Conservation (phyloP, 2,797 vertebrate species). For the Coranthus polyacanthus region DNA sequence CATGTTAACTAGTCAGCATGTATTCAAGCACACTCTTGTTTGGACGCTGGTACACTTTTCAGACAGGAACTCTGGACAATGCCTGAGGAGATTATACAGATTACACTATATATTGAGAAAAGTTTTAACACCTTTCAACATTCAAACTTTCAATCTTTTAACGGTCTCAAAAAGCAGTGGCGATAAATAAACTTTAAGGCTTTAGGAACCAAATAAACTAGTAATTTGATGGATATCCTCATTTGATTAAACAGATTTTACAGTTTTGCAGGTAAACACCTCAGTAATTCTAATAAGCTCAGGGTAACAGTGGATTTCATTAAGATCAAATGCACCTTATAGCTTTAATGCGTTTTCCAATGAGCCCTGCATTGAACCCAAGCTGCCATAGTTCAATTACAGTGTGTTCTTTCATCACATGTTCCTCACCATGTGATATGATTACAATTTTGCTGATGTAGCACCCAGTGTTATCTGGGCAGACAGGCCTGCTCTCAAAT, state of each 20-base stretch:
- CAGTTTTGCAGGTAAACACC: not conserved
- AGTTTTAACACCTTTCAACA: no score
- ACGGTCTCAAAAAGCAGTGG: no score
- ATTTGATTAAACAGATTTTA: no score
- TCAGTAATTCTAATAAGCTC: slow-evolving; percentile 1
- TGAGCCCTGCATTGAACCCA: not conserved
- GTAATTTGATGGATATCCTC: not conserved
- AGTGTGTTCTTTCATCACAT: not conserved
- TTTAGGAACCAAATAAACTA: not conserved
- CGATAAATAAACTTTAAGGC: not conserved
- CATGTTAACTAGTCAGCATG: no score
- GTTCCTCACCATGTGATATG: not conserved
- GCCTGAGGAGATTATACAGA: no score
- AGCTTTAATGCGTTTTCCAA: slow-evolving; percentile 6
- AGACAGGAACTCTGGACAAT: no score
- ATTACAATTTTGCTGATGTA: not conserved
- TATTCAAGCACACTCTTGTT: no score
- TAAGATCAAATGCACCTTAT: slow-evolving; percentile 1
- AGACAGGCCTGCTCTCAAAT: not conserved
- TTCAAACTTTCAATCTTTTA: no score
- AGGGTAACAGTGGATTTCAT: slow-evolving; percentile 1
- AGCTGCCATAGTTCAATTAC: not conserved
- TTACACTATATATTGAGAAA: no score
- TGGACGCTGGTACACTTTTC: no score
- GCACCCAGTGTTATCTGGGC: not conserved